Evolutionary conservation across 2,888 invertebrate species (phyloP).

Genomic region (Drosophila meridiana): DNA sequence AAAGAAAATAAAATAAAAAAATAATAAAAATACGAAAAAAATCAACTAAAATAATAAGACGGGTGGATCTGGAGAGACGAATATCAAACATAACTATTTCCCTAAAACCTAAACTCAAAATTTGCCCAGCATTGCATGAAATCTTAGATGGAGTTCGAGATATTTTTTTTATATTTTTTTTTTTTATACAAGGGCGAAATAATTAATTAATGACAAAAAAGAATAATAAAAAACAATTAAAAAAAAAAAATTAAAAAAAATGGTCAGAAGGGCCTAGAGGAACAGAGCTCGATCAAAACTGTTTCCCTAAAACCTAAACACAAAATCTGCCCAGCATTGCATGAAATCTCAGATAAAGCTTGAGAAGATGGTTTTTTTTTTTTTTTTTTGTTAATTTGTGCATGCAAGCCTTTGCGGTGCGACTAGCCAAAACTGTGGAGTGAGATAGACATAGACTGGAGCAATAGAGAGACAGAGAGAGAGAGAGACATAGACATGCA

Average conservation of each 20-base stretch:
- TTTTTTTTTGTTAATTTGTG: slow-evolving; percentile 37
- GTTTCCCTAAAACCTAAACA: not conserved
- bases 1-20: slow-evolving; percentile 43
- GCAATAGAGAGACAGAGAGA: slow-evolving; percentile 14
- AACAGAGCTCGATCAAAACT: not conserved
- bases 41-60: not conserved
- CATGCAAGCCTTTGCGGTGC: slow-evolving; percentile 60
- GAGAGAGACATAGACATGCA: slow-evolving; percentile 9
- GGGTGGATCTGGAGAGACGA: not conserved
- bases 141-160: not conserved
- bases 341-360: not conserved
- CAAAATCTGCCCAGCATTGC: not conserved
- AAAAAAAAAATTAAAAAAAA: not conserved
- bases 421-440: slow-evolving; percentile 21
- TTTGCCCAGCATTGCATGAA: not conserved
- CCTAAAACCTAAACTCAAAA: not conserved
- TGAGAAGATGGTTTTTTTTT: slow-evolving; percentile 4
- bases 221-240: slow-evolving; percentile 27
- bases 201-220: slow-evolving; percentile 20
- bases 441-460: slow-evolving; percentile 11
- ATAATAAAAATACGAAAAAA: not conserved
- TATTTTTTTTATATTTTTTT: slow-evolving; percentile 4
- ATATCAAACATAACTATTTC: not conserved
- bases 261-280: not conserved
- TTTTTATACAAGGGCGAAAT: slow-evolving; percentile 8